Conservation (phyloP, 1,140 invertebrate genomes). For the Hycleus phaleratus region DNA sequence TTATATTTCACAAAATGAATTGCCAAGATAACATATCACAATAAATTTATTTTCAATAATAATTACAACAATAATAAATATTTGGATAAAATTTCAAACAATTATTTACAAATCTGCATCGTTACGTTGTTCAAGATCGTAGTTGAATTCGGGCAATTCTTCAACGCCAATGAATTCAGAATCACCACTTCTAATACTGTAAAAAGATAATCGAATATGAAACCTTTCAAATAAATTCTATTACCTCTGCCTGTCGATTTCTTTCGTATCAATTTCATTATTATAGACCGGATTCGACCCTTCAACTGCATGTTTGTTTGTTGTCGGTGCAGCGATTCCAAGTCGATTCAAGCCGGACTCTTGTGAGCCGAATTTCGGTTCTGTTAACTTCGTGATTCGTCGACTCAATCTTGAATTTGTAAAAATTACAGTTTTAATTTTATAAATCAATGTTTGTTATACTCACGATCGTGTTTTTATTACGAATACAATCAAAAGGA, state of each 20-base stretch:
- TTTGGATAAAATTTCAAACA: no score
- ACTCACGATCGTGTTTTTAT: constrained; percentile 46
- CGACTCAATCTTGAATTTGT: constrained; percentile 33
- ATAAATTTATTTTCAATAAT: no score
- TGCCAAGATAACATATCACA: no score
- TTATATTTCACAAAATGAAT: no score
- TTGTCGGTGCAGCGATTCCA: constrained; percentile 51
- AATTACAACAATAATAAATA: no score
- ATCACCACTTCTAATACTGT: constrained; percentile 50
- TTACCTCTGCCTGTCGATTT: constrained; percentile 44
- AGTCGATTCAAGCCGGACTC: constrained; percentile 50
- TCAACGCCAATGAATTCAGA: constrained; percentile 57
- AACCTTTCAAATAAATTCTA: constrained; percentile 1
- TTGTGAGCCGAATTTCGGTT: constrained; percentile 53
- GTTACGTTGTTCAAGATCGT: constrained; percentile 16
- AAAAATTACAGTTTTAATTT: neutral
- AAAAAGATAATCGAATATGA: constrained; percentile 11
- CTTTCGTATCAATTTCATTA: constrained; percentile 42
- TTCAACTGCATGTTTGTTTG: constrained; percentile 58
- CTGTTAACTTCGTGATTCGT: constrained; percentile 49
- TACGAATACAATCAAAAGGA: constrained; percentile 44
- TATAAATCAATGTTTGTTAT: neutral
- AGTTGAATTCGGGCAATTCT: constrained; percentile 52
- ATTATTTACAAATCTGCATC: no score
- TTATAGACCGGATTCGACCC: constrained; percentile 62